Evolutionary conservation across 1,140 invertebrate species (phyloP), one percentile per base, ranked within the genome.

Genomic region (Diuraphis noxia): DNA sequence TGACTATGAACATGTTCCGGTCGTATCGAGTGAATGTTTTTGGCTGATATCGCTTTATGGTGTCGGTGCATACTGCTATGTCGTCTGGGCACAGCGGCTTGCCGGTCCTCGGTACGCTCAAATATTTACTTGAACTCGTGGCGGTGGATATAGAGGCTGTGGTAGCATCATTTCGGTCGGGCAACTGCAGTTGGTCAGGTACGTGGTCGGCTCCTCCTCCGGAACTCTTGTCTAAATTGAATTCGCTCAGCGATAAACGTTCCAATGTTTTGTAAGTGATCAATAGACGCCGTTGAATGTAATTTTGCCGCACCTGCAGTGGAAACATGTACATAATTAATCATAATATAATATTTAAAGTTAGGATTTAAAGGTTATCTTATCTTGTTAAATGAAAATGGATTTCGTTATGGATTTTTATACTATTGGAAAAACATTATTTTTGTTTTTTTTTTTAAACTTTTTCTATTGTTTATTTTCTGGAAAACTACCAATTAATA

Each of bases 1-100:
- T 97, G 94, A 98, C 98, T 79, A 98, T 98, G 96, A 98, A 97
- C 96, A 98, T 98, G 93, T 98, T 98, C 36, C 97, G 93, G 93
- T 98, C 97, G 94, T 98, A 98, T 93, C 97, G 97, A 25, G 97
- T 97, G 4, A 98, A 94, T 9, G 97, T 97, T 92, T 97, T 77
- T 6, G 81, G 85, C 36, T 89, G 84, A 17, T 46, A 87, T 30
- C 86, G 43, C 43, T 90, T 88, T 40, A 88, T 89, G 7, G 92
- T 43, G 56, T 79, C 63, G 30, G 77, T 56, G 30, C 63, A 88
- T 36, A 52, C 56, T 19, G 77, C 40, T 10, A 88, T 92, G 43
- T 86, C 63, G 23, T 56, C 93, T 0, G 93, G 40, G 10, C 63
- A 77, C 63, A 90, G 38, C 21, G 38, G 25, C n/a, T 49, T 90